These are phyloP conservation scores for Altica lythri DNA, from an alignment of 2,888 invertebrate genomes.

Conservation along the genomic window DNA sequence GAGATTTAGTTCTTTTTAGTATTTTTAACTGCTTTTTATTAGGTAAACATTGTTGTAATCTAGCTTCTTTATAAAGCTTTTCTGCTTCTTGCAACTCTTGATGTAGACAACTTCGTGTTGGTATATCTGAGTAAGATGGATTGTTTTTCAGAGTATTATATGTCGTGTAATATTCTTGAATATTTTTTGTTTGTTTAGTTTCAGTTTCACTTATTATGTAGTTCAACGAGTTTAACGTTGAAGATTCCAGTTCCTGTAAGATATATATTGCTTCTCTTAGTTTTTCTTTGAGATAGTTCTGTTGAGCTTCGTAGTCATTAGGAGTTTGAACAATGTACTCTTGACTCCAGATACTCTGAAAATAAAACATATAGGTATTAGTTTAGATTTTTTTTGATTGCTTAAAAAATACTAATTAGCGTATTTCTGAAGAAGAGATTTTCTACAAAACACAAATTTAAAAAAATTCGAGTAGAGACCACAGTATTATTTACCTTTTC, in stretches of 20 bases:
- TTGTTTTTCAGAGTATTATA: not conserved
- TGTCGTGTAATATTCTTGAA: not conserved
- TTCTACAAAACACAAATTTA: not conserved
- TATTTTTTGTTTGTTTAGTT: slow-evolving; percentile 12
- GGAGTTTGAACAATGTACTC: too few species aligned
- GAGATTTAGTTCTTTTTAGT: not conserved
- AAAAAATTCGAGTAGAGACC: too few species aligned
- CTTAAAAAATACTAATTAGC: not conserved
- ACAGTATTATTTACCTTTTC: too few species aligned
- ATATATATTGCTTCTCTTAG: not conserved
- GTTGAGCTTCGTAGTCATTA: not conserved
- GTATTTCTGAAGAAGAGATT: not conserved
- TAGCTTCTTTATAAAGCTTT: not conserved
- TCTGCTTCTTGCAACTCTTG: not conserved
- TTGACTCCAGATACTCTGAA: too few species aligned
- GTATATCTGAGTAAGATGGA: not conserved
- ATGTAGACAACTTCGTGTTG: slow-evolving; percentile 1
- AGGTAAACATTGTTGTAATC: slow-evolving; percentile 5
- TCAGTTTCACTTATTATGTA: too few species aligned
- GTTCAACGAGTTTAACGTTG: slow-evolving; percentile 1
- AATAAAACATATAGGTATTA: not conserved
- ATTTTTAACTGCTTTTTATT: not conserved
- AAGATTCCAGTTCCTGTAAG: slow-evolving; percentile 2
- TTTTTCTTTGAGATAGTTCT: not conserved
- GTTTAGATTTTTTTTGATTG: not conserved